phyloP scores from a whole-genome alignment of 2,797 vertebrate genomes.

The Centroberyx gerrardi region DNA sequence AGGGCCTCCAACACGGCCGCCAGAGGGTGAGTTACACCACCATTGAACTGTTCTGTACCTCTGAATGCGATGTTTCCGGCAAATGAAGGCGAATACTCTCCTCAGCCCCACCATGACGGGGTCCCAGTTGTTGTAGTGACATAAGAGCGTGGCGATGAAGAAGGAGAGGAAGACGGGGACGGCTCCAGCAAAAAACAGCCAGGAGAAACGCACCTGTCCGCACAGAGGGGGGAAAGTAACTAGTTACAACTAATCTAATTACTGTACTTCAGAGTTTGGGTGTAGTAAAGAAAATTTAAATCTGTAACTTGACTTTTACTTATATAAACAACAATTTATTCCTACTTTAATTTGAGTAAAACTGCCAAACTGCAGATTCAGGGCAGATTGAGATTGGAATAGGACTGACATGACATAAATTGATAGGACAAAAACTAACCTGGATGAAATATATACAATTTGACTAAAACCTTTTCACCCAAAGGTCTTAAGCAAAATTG shows the following conservation, averaged over 20 bases:
- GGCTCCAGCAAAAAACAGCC: slow-evolving; percentile 95
- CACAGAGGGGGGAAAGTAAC: background rate
- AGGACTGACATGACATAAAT: background rate
- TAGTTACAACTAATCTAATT: background rate
- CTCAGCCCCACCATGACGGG: slow-evolving; percentile 95
- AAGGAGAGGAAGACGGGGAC: slow-evolving; percentile 96
- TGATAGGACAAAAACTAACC: background rate
- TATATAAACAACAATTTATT: too few relatives aligned
- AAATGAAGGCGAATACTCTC: slow-evolving; percentile 94
- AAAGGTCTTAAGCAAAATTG: background rate
- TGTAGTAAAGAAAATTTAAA: too few relatives aligned
- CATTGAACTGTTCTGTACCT: slow-evolving; percentile 81
- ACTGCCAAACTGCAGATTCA: background rate
- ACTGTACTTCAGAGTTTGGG: background rate
- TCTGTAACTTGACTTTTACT: too few relatives aligned
- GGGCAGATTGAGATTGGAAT: background rate
- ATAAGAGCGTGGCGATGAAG: slow-evolving; percentile 92
- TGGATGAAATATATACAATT: background rate
- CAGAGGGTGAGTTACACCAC: background rate
- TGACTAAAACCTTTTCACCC: background rate
- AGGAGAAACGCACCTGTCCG: slow-evolving; percentile 94
- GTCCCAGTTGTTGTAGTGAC: slow-evolving; percentile 99
- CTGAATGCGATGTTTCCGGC: slow-evolving; percentile 92
- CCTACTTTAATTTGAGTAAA: too few relatives aligned
- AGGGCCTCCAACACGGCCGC: background rate